Base-by-base conservation (phyloP, 2,888 invertebrate species). In the Amblyjoppa fuscipennis region DNA sequence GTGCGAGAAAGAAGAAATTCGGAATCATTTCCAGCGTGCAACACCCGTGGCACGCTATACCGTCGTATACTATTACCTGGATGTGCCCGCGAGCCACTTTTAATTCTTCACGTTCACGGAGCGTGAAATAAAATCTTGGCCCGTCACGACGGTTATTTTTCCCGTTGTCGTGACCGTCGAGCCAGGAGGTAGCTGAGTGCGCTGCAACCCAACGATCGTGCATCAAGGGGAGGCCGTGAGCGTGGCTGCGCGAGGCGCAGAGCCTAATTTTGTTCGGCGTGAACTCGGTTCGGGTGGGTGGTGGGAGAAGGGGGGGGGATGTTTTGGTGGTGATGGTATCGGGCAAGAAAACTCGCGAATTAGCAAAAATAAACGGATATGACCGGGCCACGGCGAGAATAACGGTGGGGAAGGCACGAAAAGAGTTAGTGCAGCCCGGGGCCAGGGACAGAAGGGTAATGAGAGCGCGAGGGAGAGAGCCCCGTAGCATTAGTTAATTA, bases 401-500 rank as follows among this genome's bases (percentile, higher is more conserved):
- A 78, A 69, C 41, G 66, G 53, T 64, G 59, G 59, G 38, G 49
- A 45, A 13, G 61, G n/a, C 53, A 75, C 31, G 64, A 64, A 51
- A 45, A 69, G 61, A 74, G 83, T 61, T 59, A 64, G 53, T 56
- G 68, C 73, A 74, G 77, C 38, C 49, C 49, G 69, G 59, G 25
- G 61, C 76, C 51, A 41, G 70, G 64, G 56, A 69, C 64, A 79
- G 53, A 78, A 74, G 38, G 74, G 49, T 51, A 34, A 69, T 59
- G 73, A 49, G 68, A 71, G 83, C 28, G 64, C n/a, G 51, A 56
- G 79, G 56, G 77, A 74, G 83, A 75, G 79, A 78, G 70, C 66
- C 66, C 51, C 84, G 81, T 87, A 83, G 83, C 85, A 87, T 92
- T 93, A 93, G 93, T 93, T 93, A 91, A 88, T 88, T 90, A 92